Percentiles rank a stretch among this genome's conserved stretches.
Evolutionary conservation across 2,888 invertebrate species (phyloP).

Genomic region (Dione juno): DNA sequence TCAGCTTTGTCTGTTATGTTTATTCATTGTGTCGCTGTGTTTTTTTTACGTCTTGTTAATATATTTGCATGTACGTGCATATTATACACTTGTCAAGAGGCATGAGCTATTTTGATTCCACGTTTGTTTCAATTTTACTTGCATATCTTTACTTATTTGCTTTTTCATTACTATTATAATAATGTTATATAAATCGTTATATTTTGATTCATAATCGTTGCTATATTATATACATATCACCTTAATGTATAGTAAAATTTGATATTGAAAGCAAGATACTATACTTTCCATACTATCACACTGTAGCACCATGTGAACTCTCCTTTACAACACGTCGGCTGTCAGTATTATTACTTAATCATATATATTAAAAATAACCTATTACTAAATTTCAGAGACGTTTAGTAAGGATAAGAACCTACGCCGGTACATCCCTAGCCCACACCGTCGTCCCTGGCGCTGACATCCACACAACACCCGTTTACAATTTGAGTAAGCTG

Average conservation of each 20-base stretch:
- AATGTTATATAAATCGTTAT: too few relatives aligned
- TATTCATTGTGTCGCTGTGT: background rate
- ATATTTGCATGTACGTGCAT: background rate
- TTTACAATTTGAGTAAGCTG: slow-evolving; percentile 36
- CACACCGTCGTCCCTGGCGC: slow-evolving; percentile 76
- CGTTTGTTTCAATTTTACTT: background rate
- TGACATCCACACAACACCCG: slow-evolving; percentile 56
- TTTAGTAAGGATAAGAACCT: slow-evolving; percentile 61
- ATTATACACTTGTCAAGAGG: background rate
- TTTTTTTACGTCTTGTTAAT: background rate
- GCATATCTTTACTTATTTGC: background rate
- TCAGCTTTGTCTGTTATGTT: background rate
- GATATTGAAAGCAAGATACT: too few relatives aligned
- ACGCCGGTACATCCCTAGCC: slow-evolving; percentile 61
- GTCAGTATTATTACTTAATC: too few relatives aligned
- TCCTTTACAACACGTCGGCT: too few relatives aligned
- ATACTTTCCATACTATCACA: too few relatives aligned
- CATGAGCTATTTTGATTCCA: background rate
- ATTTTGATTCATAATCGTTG: too few relatives aligned
- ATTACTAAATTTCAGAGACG: slow-evolving; percentile 61
- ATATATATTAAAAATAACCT: too few relatives aligned
- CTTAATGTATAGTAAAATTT: too few relatives aligned
- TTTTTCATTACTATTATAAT: background rate
- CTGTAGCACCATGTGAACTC: too few relatives aligned
- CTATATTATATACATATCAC: too few relatives aligned